Evolutionary conservation across 2,113 vertebrate species (phyloP), one percentile per base, ranked within the genome.

Genomic region (Myrmophylax atrothorax): DNA sequence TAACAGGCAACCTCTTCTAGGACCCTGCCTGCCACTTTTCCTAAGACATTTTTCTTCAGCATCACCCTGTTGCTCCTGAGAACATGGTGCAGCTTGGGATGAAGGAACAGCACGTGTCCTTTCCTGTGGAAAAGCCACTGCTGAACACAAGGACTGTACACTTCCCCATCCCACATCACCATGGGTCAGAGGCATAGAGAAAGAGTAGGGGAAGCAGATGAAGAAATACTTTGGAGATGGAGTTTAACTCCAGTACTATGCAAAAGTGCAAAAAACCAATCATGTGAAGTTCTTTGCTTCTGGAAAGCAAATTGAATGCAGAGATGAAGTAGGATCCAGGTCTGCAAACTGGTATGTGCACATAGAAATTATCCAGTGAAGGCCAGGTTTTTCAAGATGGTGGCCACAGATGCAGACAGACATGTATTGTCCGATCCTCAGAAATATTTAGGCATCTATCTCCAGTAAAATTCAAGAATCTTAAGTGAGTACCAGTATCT

Each of bases 241-340:
- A 37, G 24, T 47, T 75, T 56, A 75, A 22, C 12, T 18, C 17
- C 22, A 11, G 8, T 70, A 42, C 6, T 9, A 17, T 0, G 3
- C 4, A 81, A 44, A 72, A 7, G 31, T 29, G 72, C 31, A 52
- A 92, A 75, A 38, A 15, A 15, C 40, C 3, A 31, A 33, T 67
- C 19, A 67, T 5, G 0, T 14, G 35, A 18, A 79, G 10, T 18
- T 84, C 44, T 63, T 59, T 2, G 1, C 40, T 74, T 66, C 11
- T 35, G 84, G 76, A 75, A 87, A 26, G 33, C 6, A 87, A 93
- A 94, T 87, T 92, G 68, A 44, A 84, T 90, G 52, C 64, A 93
- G 68, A 81, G 20, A 75, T n/a, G 6, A 0, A 93, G 35, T 80
- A 87, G 52, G 17, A 64, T 53, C 38, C 44, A 29, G 38, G 18